Evolutionary conservation across 2,113 vertebrate species (phyloP).

Genomic region (Sula dactylatra): DNA sequence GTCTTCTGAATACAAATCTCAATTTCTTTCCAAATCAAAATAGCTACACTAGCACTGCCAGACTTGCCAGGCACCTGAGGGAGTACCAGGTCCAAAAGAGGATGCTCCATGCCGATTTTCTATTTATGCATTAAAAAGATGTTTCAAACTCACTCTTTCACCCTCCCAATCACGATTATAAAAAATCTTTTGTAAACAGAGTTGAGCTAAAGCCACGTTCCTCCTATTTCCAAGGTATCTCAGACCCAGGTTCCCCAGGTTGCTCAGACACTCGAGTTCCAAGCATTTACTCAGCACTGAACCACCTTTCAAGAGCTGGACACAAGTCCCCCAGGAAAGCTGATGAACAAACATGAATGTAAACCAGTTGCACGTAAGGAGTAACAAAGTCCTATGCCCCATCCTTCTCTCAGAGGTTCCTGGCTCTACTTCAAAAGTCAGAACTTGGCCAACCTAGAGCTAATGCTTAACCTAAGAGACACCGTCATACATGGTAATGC

Average conservation of each 20-base stretch:
- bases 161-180: neutral
- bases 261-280: neutral
- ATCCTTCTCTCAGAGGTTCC: neutral
- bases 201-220: neutral
- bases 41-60: neutral
- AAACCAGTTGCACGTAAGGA: neutral
- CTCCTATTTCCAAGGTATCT: neutral
- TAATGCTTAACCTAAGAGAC: neutral
- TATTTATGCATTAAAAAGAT: neutral
- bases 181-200: neutral
- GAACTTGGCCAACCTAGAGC: neutral
- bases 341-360: neutral
- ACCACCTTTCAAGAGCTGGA: neutral
- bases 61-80: neutral
- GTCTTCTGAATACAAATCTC: neutral
- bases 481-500: accelerated
- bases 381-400: neutral
- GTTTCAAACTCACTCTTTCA: neutral
- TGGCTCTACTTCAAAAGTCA: neutral
- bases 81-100: neutral
- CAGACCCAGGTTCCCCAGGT: neutral
- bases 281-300: neutral
- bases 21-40: neutral
- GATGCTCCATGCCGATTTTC: neutral
- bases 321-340: neutral